Base-by-base conservation (phyloP, 2,797 vertebrate genomes). In the Eulemur albifrons region DNA sequence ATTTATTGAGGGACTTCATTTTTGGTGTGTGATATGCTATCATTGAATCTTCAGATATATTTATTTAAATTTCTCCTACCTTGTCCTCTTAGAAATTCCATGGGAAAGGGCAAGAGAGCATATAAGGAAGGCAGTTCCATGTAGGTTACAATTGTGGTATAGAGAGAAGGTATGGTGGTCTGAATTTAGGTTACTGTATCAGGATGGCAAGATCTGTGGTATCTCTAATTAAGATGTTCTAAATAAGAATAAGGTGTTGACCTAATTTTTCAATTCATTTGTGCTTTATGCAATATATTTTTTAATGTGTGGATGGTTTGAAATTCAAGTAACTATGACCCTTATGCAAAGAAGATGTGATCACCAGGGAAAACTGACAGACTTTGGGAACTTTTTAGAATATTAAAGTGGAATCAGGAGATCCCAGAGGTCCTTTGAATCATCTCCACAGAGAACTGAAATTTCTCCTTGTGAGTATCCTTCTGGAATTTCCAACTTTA, bases 391-490 rank as follows among this genome's bases (percentile, higher is more conserved):
- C 80, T 93, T 98, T 98, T 82, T 97, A 99, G 99, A 99, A 99
- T 97, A 99, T 99, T 96, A 99, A 97, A 95, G 98, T 99, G 97
- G 97, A 99, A 83, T 98, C 98, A 0, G 99, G 99, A 92, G 99
- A 99, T 92, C 98, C 98, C 95, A 99, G 99, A 93, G 99, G 99
- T 96, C 99, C 99, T 27, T 98, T 99, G 93, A 99, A 98, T 97
- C 98, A 99, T 85, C 98, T 99, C n/a, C 99, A 99, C 97, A 99
- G 97, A 97, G 99, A 99, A 85, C 98, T 99, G 86, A 99, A 99
- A 98, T 99, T 99, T 98, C 99, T 99, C 63, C 98, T 99, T 97
- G 99, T 99, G 97, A 98, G 99, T 99, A 97, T 76, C 48, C 38
- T 23, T 45, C 1, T 83, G 11, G 40, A 93, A 96, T 75, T 94